Evolutionary conservation across 2,113 vertebrate species (phyloP).

Genomic region (Myotis brandtii): DNA sequence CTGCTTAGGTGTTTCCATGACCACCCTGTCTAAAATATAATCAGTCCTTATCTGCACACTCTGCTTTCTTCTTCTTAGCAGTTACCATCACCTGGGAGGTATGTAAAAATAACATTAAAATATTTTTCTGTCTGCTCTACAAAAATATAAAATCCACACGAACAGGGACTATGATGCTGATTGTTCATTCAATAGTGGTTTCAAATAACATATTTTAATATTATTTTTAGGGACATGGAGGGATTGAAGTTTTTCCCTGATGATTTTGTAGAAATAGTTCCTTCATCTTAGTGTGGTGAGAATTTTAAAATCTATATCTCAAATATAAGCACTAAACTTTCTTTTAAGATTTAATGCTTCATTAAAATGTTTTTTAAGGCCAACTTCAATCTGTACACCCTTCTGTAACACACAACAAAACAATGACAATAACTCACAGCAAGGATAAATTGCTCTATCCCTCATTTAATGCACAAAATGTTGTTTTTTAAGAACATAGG

Average conservation of each 20-base stretch:
- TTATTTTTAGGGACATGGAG: background rate
- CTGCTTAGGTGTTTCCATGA: background rate
- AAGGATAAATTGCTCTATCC: background rate
- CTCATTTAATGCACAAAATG: background rate
- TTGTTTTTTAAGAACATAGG: background rate
- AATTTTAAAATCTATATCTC: background rate
- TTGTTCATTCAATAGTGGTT: background rate
- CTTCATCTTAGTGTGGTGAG: background rate
- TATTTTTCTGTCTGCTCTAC: background rate
- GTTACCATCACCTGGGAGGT: background rate
- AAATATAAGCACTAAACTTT: background rate
- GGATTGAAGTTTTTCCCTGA: background rate
- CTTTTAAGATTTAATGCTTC: background rate
- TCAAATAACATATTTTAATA: background rate
- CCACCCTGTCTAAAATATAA: background rate
- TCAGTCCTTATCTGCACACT: background rate
- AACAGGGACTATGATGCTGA: background rate
- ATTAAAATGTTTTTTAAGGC: background rate
- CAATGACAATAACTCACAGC: background rate
- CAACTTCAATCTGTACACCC: background rate
- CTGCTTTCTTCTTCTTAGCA: background rate
- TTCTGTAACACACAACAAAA: conserved; percentile 30
- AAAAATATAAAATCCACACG: background rate
- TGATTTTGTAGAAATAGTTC: background rate
- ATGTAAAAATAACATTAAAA: background rate